Evolutionary conservation across 2,113 vertebrate genomes (phyloP), one percentile per base, ranked within the genome.

Genomic region (Gymnorhina tibicen): DNA sequence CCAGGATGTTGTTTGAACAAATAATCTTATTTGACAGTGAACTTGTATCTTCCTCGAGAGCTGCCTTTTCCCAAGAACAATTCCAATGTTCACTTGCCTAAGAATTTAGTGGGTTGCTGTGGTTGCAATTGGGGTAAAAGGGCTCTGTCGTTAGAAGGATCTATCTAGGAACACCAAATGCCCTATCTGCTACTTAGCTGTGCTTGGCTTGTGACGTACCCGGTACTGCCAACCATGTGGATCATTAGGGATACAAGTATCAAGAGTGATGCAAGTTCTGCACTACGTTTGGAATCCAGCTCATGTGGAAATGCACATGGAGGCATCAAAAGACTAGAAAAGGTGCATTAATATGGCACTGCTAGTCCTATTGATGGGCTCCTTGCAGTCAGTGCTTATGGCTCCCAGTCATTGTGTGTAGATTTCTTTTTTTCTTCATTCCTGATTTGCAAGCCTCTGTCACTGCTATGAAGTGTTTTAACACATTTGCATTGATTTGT

Each of bases 141-240:
- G 10, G 3, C 41, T 46, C 5, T 41, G 35, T 42, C 3, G 2
- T 66, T 66, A 28, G 70, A 42, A 66, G 23, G 19, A n/a, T 47
- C 0, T 42, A 11, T 44, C 32, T 66, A 4, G 42, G 39, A 72
- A 16, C 39, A 49, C 16, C 42, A 53, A 5, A 37, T 1, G 0
- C 13, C 13, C 5, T n/a, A 26, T 50, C 58, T 91, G 26, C 27
- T 49, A 13, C 23, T 79, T 66, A 16, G 20, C 35, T 47, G 3
- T 22, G 16, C 35, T 62, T 72, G 62, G 35, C 39, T 53, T 55
- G 37, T 75, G 56, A 8, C 28, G 13, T 12, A 70, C 27, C 15
- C 15, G 39, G 23, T 68, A 2, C 42, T 67, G 9, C 11, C 10
- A 27, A 4, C 11, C 33, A 9, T 7, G 2, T 7, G 11, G 9